These are phyloP conservation scores for Ormyrus rosae DNA, from an alignment of 2,888 invertebrate species.

Conservation along the genomic window DNA sequence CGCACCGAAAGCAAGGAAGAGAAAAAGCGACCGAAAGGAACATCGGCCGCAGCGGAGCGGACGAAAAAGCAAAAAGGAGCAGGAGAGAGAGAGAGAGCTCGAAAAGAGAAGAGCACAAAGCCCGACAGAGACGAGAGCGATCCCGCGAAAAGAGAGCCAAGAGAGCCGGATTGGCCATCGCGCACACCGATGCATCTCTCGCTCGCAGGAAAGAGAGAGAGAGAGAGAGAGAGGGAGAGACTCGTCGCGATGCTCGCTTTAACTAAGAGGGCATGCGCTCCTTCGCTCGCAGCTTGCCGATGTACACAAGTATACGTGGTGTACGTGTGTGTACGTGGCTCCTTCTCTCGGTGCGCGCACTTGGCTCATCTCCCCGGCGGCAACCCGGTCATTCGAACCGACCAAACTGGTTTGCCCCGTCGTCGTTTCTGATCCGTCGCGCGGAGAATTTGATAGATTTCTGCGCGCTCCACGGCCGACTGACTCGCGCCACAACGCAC, in stretches of 20 bases:
- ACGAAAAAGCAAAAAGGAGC: constrained; percentile 1
- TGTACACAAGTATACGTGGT: constrained; percentile 27
- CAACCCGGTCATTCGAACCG: constrained; percentile 63
- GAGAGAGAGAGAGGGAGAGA: not conserved
- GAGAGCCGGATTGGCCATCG: too few relatives aligned
- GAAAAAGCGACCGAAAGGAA: constrained; percentile 10
- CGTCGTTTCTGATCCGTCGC: constrained; percentile 69
- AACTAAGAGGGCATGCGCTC: constrained; percentile 44
- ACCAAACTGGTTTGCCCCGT: constrained; percentile 73
- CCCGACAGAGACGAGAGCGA: too few relatives aligned
- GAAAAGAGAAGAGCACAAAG: not conserved
- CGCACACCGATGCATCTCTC: too few relatives aligned
- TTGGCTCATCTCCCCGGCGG: not conserved
- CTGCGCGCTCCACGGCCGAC: constrained; percentile 61
- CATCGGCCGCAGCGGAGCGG: not conserved
- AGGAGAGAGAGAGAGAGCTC: constrained; percentile 5
- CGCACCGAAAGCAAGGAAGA: not conserved
- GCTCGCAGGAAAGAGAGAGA: not conserved
- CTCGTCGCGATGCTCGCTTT: not conserved
- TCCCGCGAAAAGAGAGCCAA: not conserved
- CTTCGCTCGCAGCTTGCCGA: constrained; percentile 47
- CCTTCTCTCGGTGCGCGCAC: too few relatives aligned
- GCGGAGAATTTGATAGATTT: constrained; percentile 74
- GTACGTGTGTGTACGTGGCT: too few relatives aligned
- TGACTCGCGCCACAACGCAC: not conserved